Conservation (phyloP, 2,113 vertebrate genomes). For the Oryzias woworae region DNA sequence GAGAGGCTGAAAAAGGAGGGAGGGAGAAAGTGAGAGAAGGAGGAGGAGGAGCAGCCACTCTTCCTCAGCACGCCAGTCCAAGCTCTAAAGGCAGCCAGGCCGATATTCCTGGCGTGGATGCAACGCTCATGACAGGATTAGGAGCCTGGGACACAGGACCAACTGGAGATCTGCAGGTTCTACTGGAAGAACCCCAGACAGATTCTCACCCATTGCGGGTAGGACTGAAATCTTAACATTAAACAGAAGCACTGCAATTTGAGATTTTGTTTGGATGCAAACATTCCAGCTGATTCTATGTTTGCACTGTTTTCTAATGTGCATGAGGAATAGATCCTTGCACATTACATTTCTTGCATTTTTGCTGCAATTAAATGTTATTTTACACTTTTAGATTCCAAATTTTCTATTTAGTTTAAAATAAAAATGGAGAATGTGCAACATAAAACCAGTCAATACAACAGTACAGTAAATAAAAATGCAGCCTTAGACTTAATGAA, state of each 20-base stretch:
- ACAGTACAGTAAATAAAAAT: too few species aligned
- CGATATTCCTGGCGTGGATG: constrained; percentile 67
- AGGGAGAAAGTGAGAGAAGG: constrained; percentile 25
- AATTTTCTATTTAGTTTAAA: neutral
- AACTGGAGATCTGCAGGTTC: constrained; percentile 71
- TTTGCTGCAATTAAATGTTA: neutral
- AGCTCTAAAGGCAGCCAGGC: constrained; percentile 55
- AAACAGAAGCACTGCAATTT: neutral
- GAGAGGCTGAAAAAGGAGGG: constrained; percentile 50
- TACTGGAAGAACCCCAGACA: constrained; percentile 54
- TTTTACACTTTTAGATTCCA: neutral
- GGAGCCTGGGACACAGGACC: constrained; percentile 68
- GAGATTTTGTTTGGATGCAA: neutral
- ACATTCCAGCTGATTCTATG: neutral
- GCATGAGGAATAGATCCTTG: neutral
- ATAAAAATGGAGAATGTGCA: neutral
- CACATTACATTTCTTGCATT: constrained; percentile 2
- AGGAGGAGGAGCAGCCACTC: constrained; percentile 46
- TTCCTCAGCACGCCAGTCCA: constrained; percentile 42
- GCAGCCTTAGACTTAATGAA: neutral
- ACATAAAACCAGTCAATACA: neutral
- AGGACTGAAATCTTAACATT: constrained; percentile 30
- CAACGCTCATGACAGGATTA: constrained; percentile 74
- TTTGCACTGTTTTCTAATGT: neutral
- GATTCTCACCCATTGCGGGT: constrained; percentile 64